A percentile compares a stretch with the other conserved stretches of the same genome.
These are phyloP conservation scores for Tiliqua scincoides DNA, from an alignment of 2,113 vertebrate genomes.

Conservation along the genomic window DNA sequence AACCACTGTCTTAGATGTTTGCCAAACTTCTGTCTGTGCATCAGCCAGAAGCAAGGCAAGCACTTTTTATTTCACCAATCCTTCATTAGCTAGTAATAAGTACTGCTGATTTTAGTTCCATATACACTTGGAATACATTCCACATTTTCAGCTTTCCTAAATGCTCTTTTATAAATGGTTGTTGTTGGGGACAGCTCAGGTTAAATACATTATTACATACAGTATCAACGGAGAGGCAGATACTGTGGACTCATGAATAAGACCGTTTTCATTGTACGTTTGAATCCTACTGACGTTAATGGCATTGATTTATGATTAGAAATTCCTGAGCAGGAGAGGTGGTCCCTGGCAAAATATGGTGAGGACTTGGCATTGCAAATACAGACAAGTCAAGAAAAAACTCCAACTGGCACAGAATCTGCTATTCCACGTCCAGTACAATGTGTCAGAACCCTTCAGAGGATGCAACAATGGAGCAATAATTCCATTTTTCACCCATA, in stretches of 20 bases:
- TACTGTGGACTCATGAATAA: neutral
- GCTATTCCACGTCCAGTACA: neutral
- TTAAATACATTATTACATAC: neutral
- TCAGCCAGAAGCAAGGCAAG: neutral
- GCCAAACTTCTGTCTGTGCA: neutral
- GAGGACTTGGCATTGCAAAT: neutral
- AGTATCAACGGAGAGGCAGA: neutral
- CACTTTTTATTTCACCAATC: neutral
- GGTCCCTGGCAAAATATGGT: neutral
- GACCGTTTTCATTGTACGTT: neutral
- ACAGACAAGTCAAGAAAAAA: neutral
- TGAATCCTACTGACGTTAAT: neutral
- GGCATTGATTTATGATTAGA: constrained; percentile 9
- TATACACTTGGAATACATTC: constrained; percentile 1
- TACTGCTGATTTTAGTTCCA: neutral
- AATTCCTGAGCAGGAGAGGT: neutral
- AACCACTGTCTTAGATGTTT: neutral
- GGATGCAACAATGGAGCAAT: neutral
- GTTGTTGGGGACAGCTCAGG: neutral
- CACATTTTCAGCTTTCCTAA: constrained; percentile 2
- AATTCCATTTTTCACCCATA: constrained; percentile 30
- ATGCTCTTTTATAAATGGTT: neutral
- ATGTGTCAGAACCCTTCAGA: neutral
- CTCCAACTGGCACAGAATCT: neutral
- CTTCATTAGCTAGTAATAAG: neutral